Evolutionary conservation across 2,113 vertebrate species (phyloP).

Genomic region (Rhea americana): DNA sequence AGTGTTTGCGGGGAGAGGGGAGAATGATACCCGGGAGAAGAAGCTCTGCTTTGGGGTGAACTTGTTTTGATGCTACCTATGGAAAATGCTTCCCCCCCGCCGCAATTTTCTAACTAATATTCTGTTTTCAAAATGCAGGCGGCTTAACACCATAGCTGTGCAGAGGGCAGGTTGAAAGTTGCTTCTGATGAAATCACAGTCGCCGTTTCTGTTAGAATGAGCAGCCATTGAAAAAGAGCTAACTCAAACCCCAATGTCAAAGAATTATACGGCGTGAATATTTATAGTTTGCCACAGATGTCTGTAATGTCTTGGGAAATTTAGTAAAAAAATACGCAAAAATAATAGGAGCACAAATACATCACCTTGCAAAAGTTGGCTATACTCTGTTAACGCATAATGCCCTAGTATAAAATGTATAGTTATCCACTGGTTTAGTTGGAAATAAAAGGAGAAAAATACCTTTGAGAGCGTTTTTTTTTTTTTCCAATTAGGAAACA

Average conservation of each 20-base stretch:
- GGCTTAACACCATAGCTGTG: background rate
- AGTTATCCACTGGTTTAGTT: background rate
- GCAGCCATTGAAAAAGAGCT: fast-evolving
- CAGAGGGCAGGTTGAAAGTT: fast-evolving
- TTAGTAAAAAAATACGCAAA: background rate
- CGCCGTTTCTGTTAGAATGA: background rate
- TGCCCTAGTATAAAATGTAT: fast-evolving
- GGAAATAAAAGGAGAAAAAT: background rate
- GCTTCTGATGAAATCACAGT: background rate
- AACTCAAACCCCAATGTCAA: background rate
- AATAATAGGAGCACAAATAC: background rate
- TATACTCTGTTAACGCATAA: background rate
- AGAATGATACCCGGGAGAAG: background rate
- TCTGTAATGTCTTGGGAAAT: background rate
- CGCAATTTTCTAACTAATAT: background rate
- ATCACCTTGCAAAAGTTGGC: background rate
- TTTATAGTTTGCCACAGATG: background rate
- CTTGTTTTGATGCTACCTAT: too few relatives aligned
- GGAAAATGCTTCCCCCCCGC: background rate
- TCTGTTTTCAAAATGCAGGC: background rate
- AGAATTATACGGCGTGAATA: background rate
- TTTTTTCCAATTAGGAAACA: background rate
- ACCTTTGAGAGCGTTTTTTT: background rate
- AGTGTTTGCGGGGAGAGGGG: background rate
- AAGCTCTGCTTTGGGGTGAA: too few relatives aligned